Evolutionary conservation across 1,140 invertebrate genomes (phyloP).

Genomic region (Trichonephila clavata): DNA sequence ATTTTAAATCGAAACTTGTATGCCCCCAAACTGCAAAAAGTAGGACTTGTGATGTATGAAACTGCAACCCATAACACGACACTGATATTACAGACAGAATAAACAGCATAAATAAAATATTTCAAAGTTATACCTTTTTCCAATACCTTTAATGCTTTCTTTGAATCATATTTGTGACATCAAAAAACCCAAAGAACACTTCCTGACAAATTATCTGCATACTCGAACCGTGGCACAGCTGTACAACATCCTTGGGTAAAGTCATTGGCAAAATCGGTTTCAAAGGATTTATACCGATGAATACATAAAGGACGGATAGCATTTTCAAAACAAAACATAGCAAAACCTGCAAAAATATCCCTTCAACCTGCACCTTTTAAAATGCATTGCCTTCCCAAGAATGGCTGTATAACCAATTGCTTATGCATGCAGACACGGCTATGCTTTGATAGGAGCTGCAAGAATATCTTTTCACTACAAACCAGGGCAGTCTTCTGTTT

Average conservation of each 20-base stretch:
- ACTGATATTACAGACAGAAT: no score
- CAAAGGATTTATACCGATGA: slow-evolving; percentile 62
- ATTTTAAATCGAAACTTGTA: no score
- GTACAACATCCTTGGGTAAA: not conserved
- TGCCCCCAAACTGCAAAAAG: no score
- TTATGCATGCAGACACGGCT: slow-evolving; percentile 60
- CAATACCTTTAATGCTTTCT: not conserved
- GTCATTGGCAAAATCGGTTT: slow-evolving; percentile 1
- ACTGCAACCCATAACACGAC: no score
- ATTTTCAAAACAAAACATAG: not conserved
- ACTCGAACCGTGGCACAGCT: not conserved
- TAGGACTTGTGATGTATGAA: no score
- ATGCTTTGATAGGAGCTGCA: slow-evolving; percentile 36
- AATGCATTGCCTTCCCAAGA: slow-evolving; percentile 30
- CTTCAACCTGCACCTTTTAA: slow-evolving; percentile 34
- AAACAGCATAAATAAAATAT: not conserved
- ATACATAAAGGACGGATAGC: slow-evolving; percentile 40
- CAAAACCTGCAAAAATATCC: slow-evolving; percentile 8
- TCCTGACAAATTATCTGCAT: slow-evolving; percentile 1
- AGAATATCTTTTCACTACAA: slow-evolving; percentile 48
- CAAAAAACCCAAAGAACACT: not conserved
- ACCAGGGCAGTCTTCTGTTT: not conserved
- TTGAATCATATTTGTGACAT: not conserved
- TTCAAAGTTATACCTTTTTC: not conserved
- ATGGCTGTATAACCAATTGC: slow-evolving; percentile 57